Conservation (phyloP, 53 echinoderm and acorn worm species). For the Glandiceps talaboti region DNA sequence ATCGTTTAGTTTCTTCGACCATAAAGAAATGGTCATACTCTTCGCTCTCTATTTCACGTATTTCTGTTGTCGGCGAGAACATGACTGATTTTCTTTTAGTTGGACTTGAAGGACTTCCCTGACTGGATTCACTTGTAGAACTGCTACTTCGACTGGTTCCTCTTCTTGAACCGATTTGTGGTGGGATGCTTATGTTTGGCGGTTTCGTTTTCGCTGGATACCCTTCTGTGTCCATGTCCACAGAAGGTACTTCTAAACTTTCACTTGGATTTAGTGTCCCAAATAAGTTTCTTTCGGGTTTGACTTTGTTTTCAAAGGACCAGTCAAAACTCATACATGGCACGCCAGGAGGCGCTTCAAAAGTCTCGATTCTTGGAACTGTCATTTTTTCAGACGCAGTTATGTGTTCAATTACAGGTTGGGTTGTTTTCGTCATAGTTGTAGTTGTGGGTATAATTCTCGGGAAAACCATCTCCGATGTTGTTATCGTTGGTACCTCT, state of each 20-base stretch:
- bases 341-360: conserved; percentile 5
- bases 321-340: not conserved
- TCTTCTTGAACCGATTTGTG: conserved; percentile 10
- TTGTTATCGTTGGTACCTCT: conserved; percentile 48
- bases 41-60: conserved; percentile 7
- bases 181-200: conserved; percentile 66
- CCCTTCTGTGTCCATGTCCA: conserved; percentile 35
- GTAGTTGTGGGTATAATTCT: not conserved
- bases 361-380: conserved; percentile 2
- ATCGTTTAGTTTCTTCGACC: conserved; percentile 9
- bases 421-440: not conserved
- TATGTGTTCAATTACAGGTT: not conserved
- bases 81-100: conserved; percentile 76
- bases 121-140: conserved; percentile 13
- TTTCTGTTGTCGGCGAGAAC: conserved; percentile 66
- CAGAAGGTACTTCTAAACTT: conserved; percentile 69
- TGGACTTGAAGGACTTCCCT: conserved; percentile 52
- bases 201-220: conserved; percentile 49
- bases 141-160: conserved; percentile 9
- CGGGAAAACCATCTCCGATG: conserved; percentile 53
- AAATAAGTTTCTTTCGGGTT: too few relatives aligned
- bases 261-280: conserved; percentile 3
- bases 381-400: conserved; percentile 14
- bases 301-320: too few relatives aligned
- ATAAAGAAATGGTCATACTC: not conserved